Evolutionary conservation across 1,140 invertebrate genomes (phyloP).

Genomic region (Bacillus rossius): DNA sequence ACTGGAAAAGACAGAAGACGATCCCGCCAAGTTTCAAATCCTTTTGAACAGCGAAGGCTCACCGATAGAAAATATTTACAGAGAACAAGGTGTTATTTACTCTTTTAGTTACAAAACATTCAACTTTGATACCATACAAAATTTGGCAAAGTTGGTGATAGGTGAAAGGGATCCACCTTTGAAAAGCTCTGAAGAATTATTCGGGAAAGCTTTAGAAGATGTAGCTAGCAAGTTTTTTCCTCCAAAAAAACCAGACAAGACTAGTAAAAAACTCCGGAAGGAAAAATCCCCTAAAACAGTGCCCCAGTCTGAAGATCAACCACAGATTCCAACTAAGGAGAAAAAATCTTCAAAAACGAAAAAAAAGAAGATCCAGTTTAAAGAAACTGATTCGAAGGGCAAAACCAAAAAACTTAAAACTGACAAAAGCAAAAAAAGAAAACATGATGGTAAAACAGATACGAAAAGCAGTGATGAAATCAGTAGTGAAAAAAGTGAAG

Average conservation of each 20-base stretch:
- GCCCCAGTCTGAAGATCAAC: too few species aligned
- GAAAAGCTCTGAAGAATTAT: constrained; percentile 42
- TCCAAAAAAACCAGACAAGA: constrained; percentile 4
- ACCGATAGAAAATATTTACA: constrained; percentile 50
- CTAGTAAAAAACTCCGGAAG: too few species aligned
- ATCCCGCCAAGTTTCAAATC: constrained; percentile 40
- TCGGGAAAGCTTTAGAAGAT: constrained; percentile 40
- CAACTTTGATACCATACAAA: constrained; percentile 45
- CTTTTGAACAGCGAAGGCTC: constrained; percentile 37
- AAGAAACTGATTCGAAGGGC: too few species aligned
- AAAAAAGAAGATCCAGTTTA: too few species aligned
- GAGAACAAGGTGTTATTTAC: constrained; percentile 46
- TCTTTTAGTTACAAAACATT: constrained; percentile 49
- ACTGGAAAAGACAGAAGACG: constrained; percentile 40
- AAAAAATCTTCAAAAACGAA: too few species aligned
- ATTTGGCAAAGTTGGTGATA: constrained; percentile 49
- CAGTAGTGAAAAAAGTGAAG: too few species aligned
- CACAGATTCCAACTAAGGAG: too few species aligned
- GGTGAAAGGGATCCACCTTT: constrained; percentile 44
- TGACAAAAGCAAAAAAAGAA: too few species aligned
- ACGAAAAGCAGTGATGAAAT: too few species aligned
- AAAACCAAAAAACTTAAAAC: too few species aligned
- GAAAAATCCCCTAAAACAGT: too few species aligned
- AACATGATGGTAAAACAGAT: too few species aligned
- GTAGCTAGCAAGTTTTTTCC: constrained; percentile 35